These are phyloP conservation scores for Phortica magna DNA, from an alignment of 2,888 invertebrate genomes.

Conservation along the genomic window DNA sequence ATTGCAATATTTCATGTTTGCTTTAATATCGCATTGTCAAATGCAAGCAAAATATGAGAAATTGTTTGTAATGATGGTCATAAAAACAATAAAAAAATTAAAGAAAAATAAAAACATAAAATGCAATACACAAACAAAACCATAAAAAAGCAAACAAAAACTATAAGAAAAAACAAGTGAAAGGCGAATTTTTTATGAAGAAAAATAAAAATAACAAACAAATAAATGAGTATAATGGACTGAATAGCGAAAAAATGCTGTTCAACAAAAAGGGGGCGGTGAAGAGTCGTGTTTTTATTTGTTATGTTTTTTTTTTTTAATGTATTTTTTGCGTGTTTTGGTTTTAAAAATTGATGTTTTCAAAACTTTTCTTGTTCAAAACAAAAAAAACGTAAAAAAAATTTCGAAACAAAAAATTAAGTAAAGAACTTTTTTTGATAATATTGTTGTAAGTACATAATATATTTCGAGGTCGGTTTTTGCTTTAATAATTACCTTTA, in stretches of 20 bases:
- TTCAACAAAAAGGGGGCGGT: no score
- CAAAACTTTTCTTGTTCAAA: background rate
- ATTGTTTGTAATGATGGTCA: background rate
- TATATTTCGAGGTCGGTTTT: conserved; percentile 8
- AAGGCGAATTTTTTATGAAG: conserved; percentile 13
- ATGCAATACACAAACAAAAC: conserved; percentile 10
- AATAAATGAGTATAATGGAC: background rate
- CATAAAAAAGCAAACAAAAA: background rate
- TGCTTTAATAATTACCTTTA: conserved; percentile 72
- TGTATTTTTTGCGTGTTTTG: background rate
- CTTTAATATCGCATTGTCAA: no score
- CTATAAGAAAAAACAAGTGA: conserved; percentile 26
- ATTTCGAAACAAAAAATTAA: conserved; percentile 7
- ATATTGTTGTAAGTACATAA: conserved; percentile 19
- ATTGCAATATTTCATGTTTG: no score
- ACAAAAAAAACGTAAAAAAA: background rate
- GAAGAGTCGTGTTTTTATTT: background rate
- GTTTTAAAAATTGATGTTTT: background rate
- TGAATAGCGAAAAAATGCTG: background rate
- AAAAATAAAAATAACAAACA: conserved; percentile 9
- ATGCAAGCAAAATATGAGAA: no score
- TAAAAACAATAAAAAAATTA: background rate
- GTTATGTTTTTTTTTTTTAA: background rate
- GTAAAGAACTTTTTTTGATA: conserved; percentile 8
- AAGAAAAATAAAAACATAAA: background rate